Conservation (phyloP, 2,113 vertebrate genomes). For the Anoura caudifer region DNA sequence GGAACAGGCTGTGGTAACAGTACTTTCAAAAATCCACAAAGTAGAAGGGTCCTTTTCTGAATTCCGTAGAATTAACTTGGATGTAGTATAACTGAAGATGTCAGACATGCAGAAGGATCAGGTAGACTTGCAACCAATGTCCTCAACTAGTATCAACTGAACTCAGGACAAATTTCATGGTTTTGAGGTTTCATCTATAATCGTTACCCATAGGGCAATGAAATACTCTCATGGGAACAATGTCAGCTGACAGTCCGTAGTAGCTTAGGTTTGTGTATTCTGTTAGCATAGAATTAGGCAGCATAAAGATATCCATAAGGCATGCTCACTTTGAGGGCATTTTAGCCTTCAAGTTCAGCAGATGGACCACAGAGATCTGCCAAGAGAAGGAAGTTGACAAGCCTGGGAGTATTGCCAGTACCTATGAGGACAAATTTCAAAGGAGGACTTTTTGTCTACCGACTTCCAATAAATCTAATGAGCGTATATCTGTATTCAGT, state of each 20-base stretch:
- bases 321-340: background rate
- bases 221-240: background rate
- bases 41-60: background rate
- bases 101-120: background rate
- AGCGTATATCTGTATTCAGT: background rate
- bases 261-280: background rate
- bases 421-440: background rate
- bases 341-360: constrained; percentile 40
- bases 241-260: background rate
- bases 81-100: background rate
- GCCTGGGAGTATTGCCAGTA: constrained; percentile 4
- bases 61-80: background rate
- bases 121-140: background rate
- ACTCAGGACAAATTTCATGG: background rate
- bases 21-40: background rate
- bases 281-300: background rate
- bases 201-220: background rate
- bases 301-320: constrained; percentile 32
- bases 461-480: background rate
- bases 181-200: background rate
- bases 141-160: background rate
- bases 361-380: background rate
- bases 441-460: background rate
- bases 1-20: background rate
- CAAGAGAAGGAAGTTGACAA: background rate